Evolutionary conservation across 1,140 invertebrate species (phyloP).

Genomic region (Andricus grossulariae): DNA sequence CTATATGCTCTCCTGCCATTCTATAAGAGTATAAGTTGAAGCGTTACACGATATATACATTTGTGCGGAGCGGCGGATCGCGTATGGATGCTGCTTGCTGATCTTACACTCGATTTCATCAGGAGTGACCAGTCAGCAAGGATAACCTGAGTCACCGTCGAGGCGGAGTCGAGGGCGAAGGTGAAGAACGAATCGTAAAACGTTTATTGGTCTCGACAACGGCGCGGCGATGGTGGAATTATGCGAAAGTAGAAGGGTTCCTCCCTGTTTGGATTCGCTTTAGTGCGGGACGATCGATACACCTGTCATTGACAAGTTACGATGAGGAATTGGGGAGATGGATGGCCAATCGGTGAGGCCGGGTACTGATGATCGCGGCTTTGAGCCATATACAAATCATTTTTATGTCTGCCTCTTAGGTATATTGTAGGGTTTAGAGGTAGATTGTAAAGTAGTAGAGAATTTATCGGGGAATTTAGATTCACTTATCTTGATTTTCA

Average conservation of each 20-base stretch:
- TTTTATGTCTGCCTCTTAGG: too few species aligned
- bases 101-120: slow-evolving; percentile 65
- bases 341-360: not conserved
- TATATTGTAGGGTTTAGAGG: too few species aligned
- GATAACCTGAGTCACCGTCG: slow-evolving; percentile 2
- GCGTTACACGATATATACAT: slow-evolving; percentile 64
- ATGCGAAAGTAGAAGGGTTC: slow-evolving; percentile 28
- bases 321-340: not conserved
- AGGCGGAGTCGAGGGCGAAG: slow-evolving; percentile 24
- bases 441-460: too few species aligned
- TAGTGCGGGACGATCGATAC: not conserved
- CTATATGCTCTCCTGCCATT: slow-evolving; percentile 52
- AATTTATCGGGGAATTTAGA: too few species aligned
- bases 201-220: slow-evolving; percentile 28
- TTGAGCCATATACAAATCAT: too few species aligned
- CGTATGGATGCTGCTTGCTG: slow-evolving; percentile 53
- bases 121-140: slow-evolving; percentile 41
- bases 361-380: too few species aligned
- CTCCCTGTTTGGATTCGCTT: slow-evolving; percentile 22
- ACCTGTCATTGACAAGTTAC: not conserved
- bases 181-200: slow-evolving; percentile 24
- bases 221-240: slow-evolving; percentile 6
- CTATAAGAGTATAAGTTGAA: slow-evolving; percentile 57
- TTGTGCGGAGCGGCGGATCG: slow-evolving; percentile 36
- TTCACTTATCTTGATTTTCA: too few species aligned